Evolutionary conservation across 2,113 vertebrate species (phyloP), one percentile per base, ranked within the genome.

Genomic region (Nesospiza acunhae): DNA sequence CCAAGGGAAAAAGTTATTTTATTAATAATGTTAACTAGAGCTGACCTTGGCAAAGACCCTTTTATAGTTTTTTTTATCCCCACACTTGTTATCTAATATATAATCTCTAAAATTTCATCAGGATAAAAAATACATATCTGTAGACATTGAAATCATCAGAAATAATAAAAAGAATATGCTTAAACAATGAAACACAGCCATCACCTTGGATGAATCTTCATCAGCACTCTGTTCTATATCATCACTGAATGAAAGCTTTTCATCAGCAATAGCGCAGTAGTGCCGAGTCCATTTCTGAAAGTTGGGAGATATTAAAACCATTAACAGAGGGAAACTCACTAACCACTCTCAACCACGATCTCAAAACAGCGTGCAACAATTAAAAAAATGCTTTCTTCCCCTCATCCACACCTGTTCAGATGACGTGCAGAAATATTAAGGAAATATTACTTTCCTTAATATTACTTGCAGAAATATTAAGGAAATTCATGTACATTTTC

Each of bases 221-320:
- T 96, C 98, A 22, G 62, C 31, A 7, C 97, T 98, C 67, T 98
- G 98, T 53, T 99, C 99, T 31, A 98, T 97, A 84, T 99, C 99
- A 44, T 99, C 99, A 7, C 99, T 98, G 62, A 99, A 99, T n/a
- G 99, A 99, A 73, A 99, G 98, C 77, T 98, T 99, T 94, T 98
- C 98, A 23, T 98, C 98, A 13, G 98, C 98, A 77, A 99, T 98
- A 93, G 99, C 98, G 19, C 99, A 99, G 96, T 99, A 99, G 97
- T 99, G 99, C 41, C 98, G 98, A 89, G 99, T 98, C 99, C 99
- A 99, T 81, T 97, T 98, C 99, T 99, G 94, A 35, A 94, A 93
- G 33, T 68, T 31, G 27, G 87, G 86, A 66, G 67, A 72, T 13
- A 24, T 94, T 37, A 92, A 84, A 70, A 73, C 10, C 27, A 67